phyloP scores from a whole-genome alignment of 1,140 invertebrate genomes.

The Drosophila suzukii region DNA sequence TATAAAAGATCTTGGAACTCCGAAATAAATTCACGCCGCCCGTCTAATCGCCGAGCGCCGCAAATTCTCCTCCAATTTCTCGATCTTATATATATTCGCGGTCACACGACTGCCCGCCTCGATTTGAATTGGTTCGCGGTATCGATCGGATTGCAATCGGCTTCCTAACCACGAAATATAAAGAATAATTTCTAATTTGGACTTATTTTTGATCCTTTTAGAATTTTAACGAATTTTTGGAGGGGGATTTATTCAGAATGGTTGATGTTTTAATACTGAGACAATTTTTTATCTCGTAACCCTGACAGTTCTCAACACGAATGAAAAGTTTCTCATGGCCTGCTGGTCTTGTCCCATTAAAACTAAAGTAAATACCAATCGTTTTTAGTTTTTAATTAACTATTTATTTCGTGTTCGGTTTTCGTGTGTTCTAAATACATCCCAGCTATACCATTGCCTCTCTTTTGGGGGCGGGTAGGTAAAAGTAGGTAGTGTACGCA shows the following conservation, averaged over 20 bases:
- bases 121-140: conserved; percentile 21
- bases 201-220: conserved; percentile 78
- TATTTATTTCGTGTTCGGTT: conserved; percentile 55
- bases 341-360: neutral
- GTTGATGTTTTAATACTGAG: conserved; percentile 71
- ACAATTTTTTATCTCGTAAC: conserved; percentile 4
- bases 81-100: conserved; percentile 54
- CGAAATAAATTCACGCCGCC: conserved; percentile 63
- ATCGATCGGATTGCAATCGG: conserved; percentile 42
- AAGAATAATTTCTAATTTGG: conserved; percentile 72
- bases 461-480: conserved; percentile 26
- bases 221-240: conserved; percentile 77
- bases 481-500: conserved; percentile 44
- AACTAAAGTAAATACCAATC: neutral
- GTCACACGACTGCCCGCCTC: conserved; percentile 40
- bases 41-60: conserved; percentile 58
- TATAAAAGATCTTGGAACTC: conserved; percentile 59
- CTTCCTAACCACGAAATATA: conserved; percentile 66
- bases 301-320: conserved; percentile 6
- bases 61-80: conserved; percentile 47
- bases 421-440: conserved; percentile 63
- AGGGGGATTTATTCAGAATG: conserved; percentile 66
- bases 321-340: neutral
- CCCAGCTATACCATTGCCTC: conserved; percentile 39
- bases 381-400: conserved; percentile 15